phyloP scores from a whole-genome alignment of 1,140 invertebrate genomes.

The Solenopsis invicta region DNA sequence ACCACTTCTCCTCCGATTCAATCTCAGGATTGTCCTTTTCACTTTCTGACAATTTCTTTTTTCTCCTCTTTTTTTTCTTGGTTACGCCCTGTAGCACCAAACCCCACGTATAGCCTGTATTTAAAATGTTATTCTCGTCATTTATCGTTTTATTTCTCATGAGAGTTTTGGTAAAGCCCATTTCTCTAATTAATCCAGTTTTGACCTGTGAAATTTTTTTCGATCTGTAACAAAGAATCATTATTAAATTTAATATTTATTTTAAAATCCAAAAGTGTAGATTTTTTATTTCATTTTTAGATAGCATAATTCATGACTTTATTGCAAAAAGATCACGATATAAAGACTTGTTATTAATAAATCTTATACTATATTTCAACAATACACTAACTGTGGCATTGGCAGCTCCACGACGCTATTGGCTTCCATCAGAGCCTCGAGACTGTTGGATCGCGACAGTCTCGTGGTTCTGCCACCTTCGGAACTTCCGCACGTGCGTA shows the following conservation, averaged over 20 bases:
- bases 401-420: slow-evolving; percentile 89
- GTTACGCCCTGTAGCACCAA: slow-evolving; percentile 84
- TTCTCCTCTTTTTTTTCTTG: slow-evolving; percentile 75
- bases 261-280: not conserved
- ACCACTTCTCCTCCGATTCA: slow-evolving; percentile 78
- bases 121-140: slow-evolving; percentile 60
- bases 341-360: not conserved
- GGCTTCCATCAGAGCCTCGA: slow-evolving; percentile 83
- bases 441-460: slow-evolving; percentile 76
- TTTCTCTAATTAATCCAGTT: slow-evolving; percentile 69
- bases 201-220: slow-evolving; percentile 67
- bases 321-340: not conserved
- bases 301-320: not conserved
- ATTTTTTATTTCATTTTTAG: not conserved
- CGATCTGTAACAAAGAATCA: slow-evolving; percentile 73
- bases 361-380: not conserved
- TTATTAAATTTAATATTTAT: too few relatives aligned
- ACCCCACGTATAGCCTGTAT: slow-evolving; percentile 81
- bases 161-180: slow-evolving; percentile 82
- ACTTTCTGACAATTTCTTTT: slow-evolving; percentile 44
- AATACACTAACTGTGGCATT: slow-evolving; percentile 87
- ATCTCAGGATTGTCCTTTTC: slow-evolving; percentile 28
- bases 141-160: slow-evolving; percentile 74
- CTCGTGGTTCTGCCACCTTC: slow-evolving; percentile 69
- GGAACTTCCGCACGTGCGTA: slow-evolving; percentile 78